Evolutionary conservation across 2,113 vertebrate genomes (phyloP), one percentile per base, ranked within the genome.

Genomic region (Salvator merianae): DNA sequence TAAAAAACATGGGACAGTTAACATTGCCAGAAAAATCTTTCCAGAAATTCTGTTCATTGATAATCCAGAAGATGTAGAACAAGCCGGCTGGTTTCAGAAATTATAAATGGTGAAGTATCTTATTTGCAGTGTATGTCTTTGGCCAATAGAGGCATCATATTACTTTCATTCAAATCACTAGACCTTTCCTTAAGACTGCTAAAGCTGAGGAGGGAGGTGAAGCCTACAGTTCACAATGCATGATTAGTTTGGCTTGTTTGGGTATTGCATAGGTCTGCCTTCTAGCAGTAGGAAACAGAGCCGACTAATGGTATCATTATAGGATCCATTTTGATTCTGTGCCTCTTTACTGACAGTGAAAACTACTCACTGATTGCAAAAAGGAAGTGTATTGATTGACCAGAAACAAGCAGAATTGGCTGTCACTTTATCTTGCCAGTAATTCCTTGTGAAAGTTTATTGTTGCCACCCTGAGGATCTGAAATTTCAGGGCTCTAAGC

Each of bases 401-500:
- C 53, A 20, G 47, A 36, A 53, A 22, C 16, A n/a, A 32, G n/a
- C 74, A 53, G 47, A 76, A 76, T 53, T 76, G 74, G n/a, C 53
- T 76, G 43, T n/a, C 74, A 76, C 47, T 55, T 47, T 76, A 76
- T 43, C 74, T 76, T 76, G 47, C 47, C 74, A 32, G 47, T 76
- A 76, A 76, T 76, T 53, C 43, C 74, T 76, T 76, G 16, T 34
- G 28, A 76, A 53, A 76, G 47, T 53, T 43, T 76, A 76, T 76
- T 22, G n/a, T 50, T 55, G 30, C 30, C 40, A 32, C 47, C 73
- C 30, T 22, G 30, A 76, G 74, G 74, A n/a, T 76, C 16, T 75
- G 12, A 53, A 16, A 43, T 75, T 32, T 30, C 47, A 32, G 74
- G 30, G 32, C 34, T 53, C 30, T 18, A 53, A 30, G 47, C 6